Conservation (phyloP, 2,113 vertebrate species). For the Python bivittatus region DNA sequence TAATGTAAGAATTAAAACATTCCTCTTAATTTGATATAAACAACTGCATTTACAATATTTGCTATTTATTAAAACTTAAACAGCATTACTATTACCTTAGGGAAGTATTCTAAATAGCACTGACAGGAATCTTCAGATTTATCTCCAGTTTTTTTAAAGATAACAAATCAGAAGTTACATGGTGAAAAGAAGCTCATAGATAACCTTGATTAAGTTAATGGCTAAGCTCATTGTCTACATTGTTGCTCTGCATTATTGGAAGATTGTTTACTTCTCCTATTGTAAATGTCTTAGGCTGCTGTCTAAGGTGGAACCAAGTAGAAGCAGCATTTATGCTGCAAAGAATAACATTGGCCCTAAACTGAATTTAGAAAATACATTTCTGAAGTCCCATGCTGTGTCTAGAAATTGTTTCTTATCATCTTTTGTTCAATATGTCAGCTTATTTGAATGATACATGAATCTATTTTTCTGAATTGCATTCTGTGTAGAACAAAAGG, state of each 20-base stretch:
- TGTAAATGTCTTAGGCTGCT: neutral
- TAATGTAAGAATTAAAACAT: constrained; percentile 67
- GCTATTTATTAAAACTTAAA: constrained; percentile 66
- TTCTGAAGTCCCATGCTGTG: neutral
- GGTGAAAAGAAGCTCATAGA: constrained; percentile 43
- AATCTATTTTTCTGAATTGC: neutral
- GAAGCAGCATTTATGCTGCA: neutral
- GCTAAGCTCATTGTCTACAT: neutral
- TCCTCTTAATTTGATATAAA: constrained; percentile 66
- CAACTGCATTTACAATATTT: constrained; percentile 56
- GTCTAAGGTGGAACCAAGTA: neutral
- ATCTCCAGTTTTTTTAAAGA: constrained; percentile 48
- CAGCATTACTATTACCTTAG: constrained; percentile 58
- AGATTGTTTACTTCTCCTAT: neutral
- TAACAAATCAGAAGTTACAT: constrained; percentile 45
- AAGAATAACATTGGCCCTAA: neutral
- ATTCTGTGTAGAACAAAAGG: neutral
- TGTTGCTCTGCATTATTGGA: neutral
- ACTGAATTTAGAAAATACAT: neutral
- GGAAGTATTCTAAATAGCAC: constrained; percentile 64
- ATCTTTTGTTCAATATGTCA: neutral
- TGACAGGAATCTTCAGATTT: constrained; percentile 60
- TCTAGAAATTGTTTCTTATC: neutral
- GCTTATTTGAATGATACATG: neutral
- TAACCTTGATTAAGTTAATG: neutral